A percentile compares a stretch with the other conserved stretches of the same genome.
These are phyloP conservation scores for Hirundo rustica DNA, from an alignment of 2,797 vertebrate genomes.

Conservation along the genomic window DNA sequence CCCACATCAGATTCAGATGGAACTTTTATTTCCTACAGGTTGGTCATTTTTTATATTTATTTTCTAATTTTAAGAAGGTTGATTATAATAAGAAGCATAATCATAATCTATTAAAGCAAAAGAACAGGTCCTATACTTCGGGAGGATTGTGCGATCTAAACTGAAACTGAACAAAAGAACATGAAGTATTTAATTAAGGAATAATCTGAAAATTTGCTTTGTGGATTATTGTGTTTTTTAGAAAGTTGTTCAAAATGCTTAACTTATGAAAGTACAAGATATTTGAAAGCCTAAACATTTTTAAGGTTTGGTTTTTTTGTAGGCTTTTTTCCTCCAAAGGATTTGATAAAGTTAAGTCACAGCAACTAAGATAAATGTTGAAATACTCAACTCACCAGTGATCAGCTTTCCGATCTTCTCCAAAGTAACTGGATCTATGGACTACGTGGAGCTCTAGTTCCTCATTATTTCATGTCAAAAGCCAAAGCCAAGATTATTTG, in stretches of 20 bases:
- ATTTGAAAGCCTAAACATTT: neutral
- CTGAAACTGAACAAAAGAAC: neutral
- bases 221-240: neutral
- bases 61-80: neutral
- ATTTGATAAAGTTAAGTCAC: neutral
- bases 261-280: neutral
- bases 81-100: neutral
- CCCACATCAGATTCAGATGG: conserved; percentile 81
- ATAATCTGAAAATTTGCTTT: neutral
- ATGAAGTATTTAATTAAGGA: neutral
- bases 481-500: neutral
- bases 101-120: neutral
- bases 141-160: neutral
- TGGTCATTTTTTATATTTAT: neutral
- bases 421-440: neutral
- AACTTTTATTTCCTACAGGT: conserved; percentile 94
- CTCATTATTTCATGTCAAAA: neutral
- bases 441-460: neutral
- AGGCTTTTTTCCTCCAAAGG: fast-evolving
- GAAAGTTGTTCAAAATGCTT: neutral
- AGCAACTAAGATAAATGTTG: neutral
- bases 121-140: neutral
- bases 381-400: neutral
- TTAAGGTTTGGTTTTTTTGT: neutral
- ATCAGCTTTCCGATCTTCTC: neutral